A percentile compares a stretch with the other conserved stretches of the same genome.
phyloP scores from a whole-genome alignment of 1,140 invertebrate species.

The Mamestra configurata region DNA sequence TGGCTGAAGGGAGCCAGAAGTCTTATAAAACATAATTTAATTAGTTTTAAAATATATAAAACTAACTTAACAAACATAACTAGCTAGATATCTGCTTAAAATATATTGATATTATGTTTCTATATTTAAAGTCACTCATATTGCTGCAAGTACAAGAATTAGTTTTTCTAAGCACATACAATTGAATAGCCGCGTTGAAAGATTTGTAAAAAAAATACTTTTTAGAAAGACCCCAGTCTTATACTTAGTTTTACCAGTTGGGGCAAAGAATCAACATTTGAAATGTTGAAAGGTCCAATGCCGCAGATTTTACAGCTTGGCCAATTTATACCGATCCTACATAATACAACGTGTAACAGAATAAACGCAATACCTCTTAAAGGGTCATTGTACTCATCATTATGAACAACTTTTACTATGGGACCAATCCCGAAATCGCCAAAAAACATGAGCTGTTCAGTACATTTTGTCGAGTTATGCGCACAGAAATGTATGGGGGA shows the following conservation, averaged over 20 bases:
- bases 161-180: slow-evolving; percentile 34
- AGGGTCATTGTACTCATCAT: no score
- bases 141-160: slow-evolving; percentile 25
- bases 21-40: slow-evolving; percentile 19
- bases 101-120: slow-evolving; percentile 5
- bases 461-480: no score
- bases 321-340: no score
- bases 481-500: no score
- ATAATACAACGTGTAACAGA: no score
- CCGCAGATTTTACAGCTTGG: no score
- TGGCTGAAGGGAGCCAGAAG: slow-evolving; percentile 18
- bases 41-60: slow-evolving; percentile 10
- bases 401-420: no score
- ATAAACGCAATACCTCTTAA: no score
- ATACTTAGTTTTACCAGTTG: neutral
- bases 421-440: no score
- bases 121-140: slow-evolving; percentile 38
- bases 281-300: no score
- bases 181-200: neutral
- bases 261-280: no score
- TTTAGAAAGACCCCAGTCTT: neutral
- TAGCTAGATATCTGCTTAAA: slow-evolving; percentile 25
- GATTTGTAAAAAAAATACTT: neutral
- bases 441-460: no score
- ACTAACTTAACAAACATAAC: slow-evolving; percentile 1